Base-by-base conservation (phyloP, 2,888 invertebrate species). In the Eupithecia vulgata region DNA sequence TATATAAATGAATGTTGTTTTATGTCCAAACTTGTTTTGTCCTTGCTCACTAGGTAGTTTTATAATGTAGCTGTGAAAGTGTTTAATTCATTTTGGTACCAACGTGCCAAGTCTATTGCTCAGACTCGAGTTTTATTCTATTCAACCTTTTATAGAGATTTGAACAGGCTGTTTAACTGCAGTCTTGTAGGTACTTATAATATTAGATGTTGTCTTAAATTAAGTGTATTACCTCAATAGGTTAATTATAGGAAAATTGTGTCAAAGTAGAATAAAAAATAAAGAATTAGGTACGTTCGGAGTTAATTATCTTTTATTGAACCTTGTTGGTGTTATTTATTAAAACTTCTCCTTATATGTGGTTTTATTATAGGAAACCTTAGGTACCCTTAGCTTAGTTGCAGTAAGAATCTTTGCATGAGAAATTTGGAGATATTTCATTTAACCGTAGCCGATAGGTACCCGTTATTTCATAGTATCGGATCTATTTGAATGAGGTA, bases 41-140 rank as follows among this genome's bases (percentile, higher is more conserved):
- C 17, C 17, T 35, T 75, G 75, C 75, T 75, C 72, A 72, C 59
- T 72, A 68, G 59, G 45, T 71, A 52, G 72, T 21, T 59, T 67
- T 34, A 15, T 66, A 68, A 62, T 66, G 62, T 75, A 75, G 72
- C 59, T 10, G 75, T 70, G 48, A 40, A 64, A 66, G 75, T 75
- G 70, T 70, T 72, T 71, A 57, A 34, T 37, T 45, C 17, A 48
- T 7, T 42, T 45, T 30, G 30, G 45, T 64, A 66, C 37, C 37
- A 62, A 71, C 75, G 84, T 85, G 84, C 84, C 85, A 85, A 85
- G 79, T 79, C 57, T 78, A 78, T 81, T 84, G 84, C 85, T 85
- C 84, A 85, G 79, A 35, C 30, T 75, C 76, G 67, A 74, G 67
- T 66, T 57, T 15, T 75, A 66, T 59, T 45, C 45, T 62, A 64